Base-by-base conservation (phyloP, 1,140 invertebrate genomes). In the Drosophila pallidifrons region DNA sequence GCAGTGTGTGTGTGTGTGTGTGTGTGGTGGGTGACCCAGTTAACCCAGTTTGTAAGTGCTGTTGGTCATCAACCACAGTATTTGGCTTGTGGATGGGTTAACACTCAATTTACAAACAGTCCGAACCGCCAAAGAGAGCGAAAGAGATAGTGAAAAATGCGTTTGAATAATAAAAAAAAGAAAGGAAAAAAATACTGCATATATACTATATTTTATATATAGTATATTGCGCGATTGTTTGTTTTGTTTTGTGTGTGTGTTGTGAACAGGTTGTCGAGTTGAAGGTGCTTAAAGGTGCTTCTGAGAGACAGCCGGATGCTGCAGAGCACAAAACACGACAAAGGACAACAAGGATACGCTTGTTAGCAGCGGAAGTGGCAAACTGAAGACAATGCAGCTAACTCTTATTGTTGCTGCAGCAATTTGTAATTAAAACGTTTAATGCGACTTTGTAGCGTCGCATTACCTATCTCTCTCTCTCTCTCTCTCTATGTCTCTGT, bases 281-380 rank as follows among this genome's bases (percentile, higher is more conserved):
- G 63, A 57, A 78, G 66, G 43, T 72, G 66, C 72, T 66, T 57
- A 57, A 72, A 68, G 54, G 16, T 45, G 60, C 57, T 49, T 58
- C 25, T 3, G 10, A 51, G 2, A 20, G 11, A 38, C 6, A 11
- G 15, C 11, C 2, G 54, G 60, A 64, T 51, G 60, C 51, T n/a
- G 32, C 43, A 28, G 32, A 38, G 45, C 15, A 38, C 30, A 16
- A 8, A 15, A 43, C 10, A 43, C 41, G 35, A 5, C 47, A 47
- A 47, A 43, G 10, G 8, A 46, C 20, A 82, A 64, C 60, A 76
- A 83, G 83, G 85, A 89, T 89, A 78, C 49, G 85, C 83, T 88
- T 89, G 83, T 88, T 88, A 89, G 77, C 70, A 73, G 55, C 80
- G 83, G 81, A 88, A 89, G 83, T 79, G 66, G 66, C 70, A 68